Evolutionary conservation across 2,113 vertebrate species (phyloP).

Genomic region (Austrofundulus limnaeus): DNA sequence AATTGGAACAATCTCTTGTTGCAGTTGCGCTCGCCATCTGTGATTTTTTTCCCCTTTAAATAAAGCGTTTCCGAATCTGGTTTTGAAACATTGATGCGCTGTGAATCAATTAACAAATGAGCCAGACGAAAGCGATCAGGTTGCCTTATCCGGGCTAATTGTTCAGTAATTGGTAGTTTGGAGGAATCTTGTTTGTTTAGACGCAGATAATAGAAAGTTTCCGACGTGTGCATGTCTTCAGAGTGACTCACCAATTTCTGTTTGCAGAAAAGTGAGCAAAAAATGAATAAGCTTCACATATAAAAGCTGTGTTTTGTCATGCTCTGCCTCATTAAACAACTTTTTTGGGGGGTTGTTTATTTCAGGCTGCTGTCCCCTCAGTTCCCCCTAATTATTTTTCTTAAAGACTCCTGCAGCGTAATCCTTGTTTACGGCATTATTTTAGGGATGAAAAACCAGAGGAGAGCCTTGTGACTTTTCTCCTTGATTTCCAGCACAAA

Average conservation of each 20-base stretch:
- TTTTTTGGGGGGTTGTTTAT: not conserved
- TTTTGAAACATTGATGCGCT: not conserved
- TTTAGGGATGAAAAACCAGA: conserved; percentile 13
- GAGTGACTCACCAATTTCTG: conserved; percentile 9
- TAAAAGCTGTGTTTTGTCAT: not conserved
- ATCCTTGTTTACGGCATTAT: conserved; percentile 15
- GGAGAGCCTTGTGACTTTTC: conserved; percentile 12
- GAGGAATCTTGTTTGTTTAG: not conserved
- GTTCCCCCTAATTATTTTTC: conserved; percentile 21
- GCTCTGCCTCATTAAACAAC: conserved; percentile 14
- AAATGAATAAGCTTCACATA: not conserved
- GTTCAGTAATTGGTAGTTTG: not conserved
- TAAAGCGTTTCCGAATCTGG: not conserved
- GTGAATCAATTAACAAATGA: not conserved
- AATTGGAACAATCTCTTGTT: conserved; percentile 2
- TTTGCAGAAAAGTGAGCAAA: not conserved
- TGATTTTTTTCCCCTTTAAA: not conserved
- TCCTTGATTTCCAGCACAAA: not conserved
- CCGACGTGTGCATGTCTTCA: too few relatives aligned
- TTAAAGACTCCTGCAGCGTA: conserved; percentile 5
- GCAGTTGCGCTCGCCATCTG: not conserved
- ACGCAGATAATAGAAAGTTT: too few relatives aligned
- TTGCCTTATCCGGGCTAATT: not conserved
- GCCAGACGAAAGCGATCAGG: not conserved
- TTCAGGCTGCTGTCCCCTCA: not conserved